Base-by-base conservation (phyloP, 1,140 invertebrate species). In the Drosophila melanica region DNA sequence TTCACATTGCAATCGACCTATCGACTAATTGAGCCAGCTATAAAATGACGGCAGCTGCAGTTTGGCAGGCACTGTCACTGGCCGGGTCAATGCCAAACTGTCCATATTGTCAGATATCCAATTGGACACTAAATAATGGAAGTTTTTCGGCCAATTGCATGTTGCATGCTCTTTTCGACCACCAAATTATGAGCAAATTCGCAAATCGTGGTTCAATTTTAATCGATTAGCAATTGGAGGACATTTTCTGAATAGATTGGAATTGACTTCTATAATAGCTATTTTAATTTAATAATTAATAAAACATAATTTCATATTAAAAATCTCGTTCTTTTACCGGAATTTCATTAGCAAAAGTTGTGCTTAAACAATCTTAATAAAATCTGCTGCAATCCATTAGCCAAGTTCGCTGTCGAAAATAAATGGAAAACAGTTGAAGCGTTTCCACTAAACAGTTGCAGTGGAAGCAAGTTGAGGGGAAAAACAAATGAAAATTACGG, bases 11-110 rank as follows among this genome's bases (percentile, higher is more conserved):
- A 58, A 59, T 47, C 33, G 51, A 76, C 64, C 77, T 68, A 58
- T 51, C 64, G 64, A 69, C 79, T 81, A 81, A 81, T 81, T 81
- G 79, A 77, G 59, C 69, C 64, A 35, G 35, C 79, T 64, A 81
- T 81, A 63, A 77, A 81, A 81, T 47, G 62, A 48, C 48, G 51
- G 67, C 64, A 59, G 63, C 42, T 37, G 51, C 33, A 53, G 79
- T 51, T 69, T 69, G 39, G 41, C 54, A 50, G 48, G 30, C 45
- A 48, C 63, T 42, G 54, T 51, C n/a, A n/a, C n/a, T n/a, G 64
- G 12, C 67, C 55, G 60, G 64, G 75, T 18, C 74, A 62, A 53
- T 69, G 33, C 50, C 45, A 64, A 50, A 66, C 73, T 48, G 69
- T 37, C 47, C 47, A 42, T 37, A 39, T 45, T 14, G 59, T 63